Conservation (phyloP, 2,888 invertebrate species). For the Caenorhabditis wallacei region DNA sequence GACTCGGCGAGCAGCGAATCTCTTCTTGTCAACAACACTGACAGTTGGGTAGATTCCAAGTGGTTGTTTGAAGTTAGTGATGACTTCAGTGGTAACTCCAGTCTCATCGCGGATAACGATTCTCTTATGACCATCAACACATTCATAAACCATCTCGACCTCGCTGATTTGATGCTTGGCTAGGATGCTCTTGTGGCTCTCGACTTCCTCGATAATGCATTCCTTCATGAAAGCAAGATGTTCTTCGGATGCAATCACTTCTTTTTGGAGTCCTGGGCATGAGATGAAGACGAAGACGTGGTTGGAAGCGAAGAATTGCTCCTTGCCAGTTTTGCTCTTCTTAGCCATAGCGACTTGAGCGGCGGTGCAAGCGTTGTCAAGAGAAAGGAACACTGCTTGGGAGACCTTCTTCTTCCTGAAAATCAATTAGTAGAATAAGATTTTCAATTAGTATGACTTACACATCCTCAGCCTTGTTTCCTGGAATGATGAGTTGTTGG, state of each 20-base stretch:
- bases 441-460: constrained; percentile 28
- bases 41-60: constrained; percentile 68
- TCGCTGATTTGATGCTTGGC: constrained; percentile 76
- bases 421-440: neutral
- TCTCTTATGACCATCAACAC: constrained; percentile 61
- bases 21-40: constrained; percentile 73
- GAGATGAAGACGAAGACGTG: constrained; percentile 62
- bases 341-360: constrained; percentile 64
- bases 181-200: constrained; percentile 68
- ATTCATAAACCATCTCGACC: constrained; percentile 73
- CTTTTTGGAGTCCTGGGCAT: constrained; percentile 54
- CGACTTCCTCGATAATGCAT: constrained; percentile 63
- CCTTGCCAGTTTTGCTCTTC: constrained; percentile 49
- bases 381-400: constrained; percentile 40
- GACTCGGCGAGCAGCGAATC: constrained; percentile 65
- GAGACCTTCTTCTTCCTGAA: constrained; percentile 44
- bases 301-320: constrained; percentile 51
- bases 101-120: constrained; percentile 74
- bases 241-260: constrained; percentile 61
- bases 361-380: constrained; percentile 63
- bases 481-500: constrained; percentile 58
- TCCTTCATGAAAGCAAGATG: constrained; percentile 65
- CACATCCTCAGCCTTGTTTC: constrained; percentile 58
- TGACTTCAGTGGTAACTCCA: constrained; percentile 75
- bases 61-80: constrained; percentile 60